phyloP scores from a whole-genome alignment of 2,113 vertebrate species.

The Bufo bufo region DNA sequence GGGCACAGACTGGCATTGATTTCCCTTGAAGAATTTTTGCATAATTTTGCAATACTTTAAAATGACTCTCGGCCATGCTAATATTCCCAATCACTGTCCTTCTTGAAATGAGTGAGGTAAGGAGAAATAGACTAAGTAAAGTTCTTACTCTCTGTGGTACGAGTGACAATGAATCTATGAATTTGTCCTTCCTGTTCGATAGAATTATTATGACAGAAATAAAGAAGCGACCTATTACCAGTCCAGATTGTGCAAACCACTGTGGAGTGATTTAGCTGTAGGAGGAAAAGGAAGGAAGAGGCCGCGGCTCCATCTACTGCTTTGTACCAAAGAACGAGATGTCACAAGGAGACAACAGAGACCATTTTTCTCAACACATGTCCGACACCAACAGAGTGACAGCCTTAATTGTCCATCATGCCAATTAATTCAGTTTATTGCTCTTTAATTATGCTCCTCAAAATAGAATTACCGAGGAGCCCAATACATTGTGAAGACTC shows the following conservation, averaged over 20 bases:
- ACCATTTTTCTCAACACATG: background rate
- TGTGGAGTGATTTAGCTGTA: constrained; percentile 21
- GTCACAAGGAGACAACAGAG: constrained; percentile 19
- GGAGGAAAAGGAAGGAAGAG: constrained; percentile 13
- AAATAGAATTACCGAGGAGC: background rate
- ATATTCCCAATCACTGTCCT: background rate
- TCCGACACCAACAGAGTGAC: constrained; percentile 4
- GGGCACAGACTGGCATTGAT: background rate
- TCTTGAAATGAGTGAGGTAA: background rate
- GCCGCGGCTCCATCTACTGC: background rate
- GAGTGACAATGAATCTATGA: constrained; percentile 32
- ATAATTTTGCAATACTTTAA: too few relatives aligned
- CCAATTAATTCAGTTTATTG: constrained; percentile 31
- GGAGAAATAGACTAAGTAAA: background rate
- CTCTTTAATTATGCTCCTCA: constrained; percentile 20
- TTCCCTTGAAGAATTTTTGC: background rate
- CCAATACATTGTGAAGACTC: background rate
- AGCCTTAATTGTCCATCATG: constrained; percentile 29
- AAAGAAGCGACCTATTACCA: constrained; percentile 22
- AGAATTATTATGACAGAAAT: constrained; percentile 36
- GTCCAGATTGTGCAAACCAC: background rate
- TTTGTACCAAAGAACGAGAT: background rate
- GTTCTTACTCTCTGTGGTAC: constrained; percentile 7
- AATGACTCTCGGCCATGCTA: background rate
- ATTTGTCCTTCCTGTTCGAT: constrained; percentile 33